phyloP scores from a whole-genome alignment of 2,797 vertebrate genomes.

The Sarcoramphus papa region DNA sequence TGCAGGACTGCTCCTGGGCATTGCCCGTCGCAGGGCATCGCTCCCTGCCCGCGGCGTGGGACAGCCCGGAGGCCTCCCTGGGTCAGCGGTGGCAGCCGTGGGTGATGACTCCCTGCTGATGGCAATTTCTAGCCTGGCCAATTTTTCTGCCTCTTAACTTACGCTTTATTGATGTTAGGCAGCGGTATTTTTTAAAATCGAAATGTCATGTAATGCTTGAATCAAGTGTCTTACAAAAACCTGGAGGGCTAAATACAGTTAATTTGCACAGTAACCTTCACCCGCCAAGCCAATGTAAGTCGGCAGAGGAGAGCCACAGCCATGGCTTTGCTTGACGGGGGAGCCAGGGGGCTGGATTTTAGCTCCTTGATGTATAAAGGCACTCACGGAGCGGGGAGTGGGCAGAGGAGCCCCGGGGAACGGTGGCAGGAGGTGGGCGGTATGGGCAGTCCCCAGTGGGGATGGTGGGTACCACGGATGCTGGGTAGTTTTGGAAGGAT shows the following conservation, averaged over 20 bases:
- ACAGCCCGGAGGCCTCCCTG: accelerated
- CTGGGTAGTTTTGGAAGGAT: not conserved
- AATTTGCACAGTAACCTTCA: not conserved
- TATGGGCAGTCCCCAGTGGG: accelerated
- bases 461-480: accelerated
- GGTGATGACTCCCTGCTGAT: not conserved
- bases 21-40: accelerated
- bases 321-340: accelerated
- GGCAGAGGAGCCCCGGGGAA: not conserved
- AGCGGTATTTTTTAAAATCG: not conserved
- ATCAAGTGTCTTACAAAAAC: not conserved
- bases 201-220: not conserved
- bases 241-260: not conserved
- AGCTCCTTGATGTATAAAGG: not conserved
- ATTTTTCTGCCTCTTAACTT: not conserved
- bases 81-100: accelerated
- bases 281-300: not conserved
- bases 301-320: not conserved
- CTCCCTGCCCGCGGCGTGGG: accelerated
- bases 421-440: not conserved
- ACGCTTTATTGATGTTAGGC: not conserved
- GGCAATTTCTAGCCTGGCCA: not conserved
- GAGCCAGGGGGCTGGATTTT: not conserved
- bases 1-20: not conserved
- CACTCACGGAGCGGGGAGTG: accelerated